phyloP scores from a whole-genome alignment of 2,888 invertebrate genomes.

The Nymphalis c-album region DNA sequence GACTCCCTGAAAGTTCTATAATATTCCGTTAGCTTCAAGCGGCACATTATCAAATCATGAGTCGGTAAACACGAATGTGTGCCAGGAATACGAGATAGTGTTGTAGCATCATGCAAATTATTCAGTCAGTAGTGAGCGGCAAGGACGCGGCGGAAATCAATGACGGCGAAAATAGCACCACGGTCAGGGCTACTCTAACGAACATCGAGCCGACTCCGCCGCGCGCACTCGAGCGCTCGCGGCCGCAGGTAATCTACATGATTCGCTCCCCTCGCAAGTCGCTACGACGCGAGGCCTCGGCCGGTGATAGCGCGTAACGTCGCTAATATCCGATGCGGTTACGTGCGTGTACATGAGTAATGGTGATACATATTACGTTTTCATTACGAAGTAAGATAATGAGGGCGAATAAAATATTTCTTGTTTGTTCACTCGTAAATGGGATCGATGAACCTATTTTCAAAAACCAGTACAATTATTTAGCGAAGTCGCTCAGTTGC shows the following conservation, averaged over 20 bases:
- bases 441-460: conserved; percentile 16
- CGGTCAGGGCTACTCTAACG: conserved; percentile 32
- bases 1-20: background rate
- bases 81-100: background rate
- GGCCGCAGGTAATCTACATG: conserved; percentile 2
- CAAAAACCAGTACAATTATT: conserved; percentile 6
- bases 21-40: no score
- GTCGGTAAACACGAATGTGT: background rate
- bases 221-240: background rate
- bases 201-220: conserved; percentile 18
- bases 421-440: conserved; percentile 15
- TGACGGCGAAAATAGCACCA: conserved; percentile 35
- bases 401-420: conserved; percentile 6
- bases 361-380: background rate
- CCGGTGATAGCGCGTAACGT: conserved; percentile 4
- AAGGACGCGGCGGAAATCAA: conserved; percentile 37
- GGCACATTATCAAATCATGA: background rate
- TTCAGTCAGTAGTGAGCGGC: conserved; percentile 25
- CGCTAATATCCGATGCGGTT: conserved; percentile 14
- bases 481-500: conserved; percentile 1
- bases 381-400: background rate
- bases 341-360: background rate
- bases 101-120: conserved; percentile 22
- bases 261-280: background rate
- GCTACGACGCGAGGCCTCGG: background rate